Percentiles rank a stretch among this genome's conserved stretches.
Evolutionary conservation across 2,113 vertebrate genomes (phyloP).

Genomic region (Trogon surrucura): DNA sequence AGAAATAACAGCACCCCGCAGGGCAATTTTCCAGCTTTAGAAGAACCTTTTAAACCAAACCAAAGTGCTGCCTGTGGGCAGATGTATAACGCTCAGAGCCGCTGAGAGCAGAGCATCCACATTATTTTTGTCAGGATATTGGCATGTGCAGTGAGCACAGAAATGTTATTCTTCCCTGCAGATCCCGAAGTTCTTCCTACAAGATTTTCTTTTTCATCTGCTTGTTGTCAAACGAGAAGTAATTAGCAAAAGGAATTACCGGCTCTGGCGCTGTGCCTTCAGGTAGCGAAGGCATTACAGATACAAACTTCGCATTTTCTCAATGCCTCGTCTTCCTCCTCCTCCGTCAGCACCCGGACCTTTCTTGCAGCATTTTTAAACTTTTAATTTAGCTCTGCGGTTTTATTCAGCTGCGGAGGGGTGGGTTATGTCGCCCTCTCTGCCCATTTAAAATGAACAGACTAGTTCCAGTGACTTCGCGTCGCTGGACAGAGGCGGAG

Average conservation of each 20-base stretch:
- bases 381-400: background rate
- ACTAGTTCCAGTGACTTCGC: background rate
- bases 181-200: background rate
- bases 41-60: background rate
- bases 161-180: background rate
- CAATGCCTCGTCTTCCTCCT: background rate
- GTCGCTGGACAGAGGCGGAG: background rate
- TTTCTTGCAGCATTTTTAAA: fast-evolving
- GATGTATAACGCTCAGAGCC: fast-evolving
- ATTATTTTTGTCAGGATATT: background rate
- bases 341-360: background rate
- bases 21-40: background rate
- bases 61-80: background rate
- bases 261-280: background rate
- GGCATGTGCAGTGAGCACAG: background rate
- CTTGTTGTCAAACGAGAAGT: background rate
- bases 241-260: background rate
- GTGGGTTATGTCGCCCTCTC: background rate
- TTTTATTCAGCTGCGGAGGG: background rate
- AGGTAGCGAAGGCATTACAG: background rate
- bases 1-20: background rate
- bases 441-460: background rate
- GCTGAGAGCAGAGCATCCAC: background rate
- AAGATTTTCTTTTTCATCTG: background rate
- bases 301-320: background rate